Evolutionary conservation across 2,797 vertebrate species (phyloP).

Genomic region (Spinibarbus caldwelli): DNA sequence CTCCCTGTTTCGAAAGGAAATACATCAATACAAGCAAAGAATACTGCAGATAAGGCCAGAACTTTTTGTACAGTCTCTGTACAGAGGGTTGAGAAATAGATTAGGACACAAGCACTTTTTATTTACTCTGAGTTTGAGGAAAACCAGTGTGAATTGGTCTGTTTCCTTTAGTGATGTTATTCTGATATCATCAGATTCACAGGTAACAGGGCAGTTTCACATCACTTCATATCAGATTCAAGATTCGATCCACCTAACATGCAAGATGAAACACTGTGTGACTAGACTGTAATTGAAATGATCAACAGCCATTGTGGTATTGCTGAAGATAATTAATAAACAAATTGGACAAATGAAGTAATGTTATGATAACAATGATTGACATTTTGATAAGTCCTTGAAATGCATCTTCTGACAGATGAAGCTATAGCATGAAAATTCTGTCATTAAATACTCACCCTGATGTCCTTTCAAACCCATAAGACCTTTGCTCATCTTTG

Average conservation of each 20-base stretch:
- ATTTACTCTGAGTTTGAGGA: neutral
- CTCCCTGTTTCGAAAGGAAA: neutral
- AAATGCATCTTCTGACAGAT: slow-evolving; percentile 7
- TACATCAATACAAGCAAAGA: neutral
- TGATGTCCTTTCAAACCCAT: too few species aligned
- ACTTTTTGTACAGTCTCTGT: too few species aligned
- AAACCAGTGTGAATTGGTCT: neutral
- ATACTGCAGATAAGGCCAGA: neutral
- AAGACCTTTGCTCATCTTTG: too few species aligned
- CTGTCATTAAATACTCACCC: too few species aligned
- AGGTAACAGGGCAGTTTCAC: neutral
- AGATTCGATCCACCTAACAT: neutral
- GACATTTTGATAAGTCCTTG: slow-evolving; percentile 22
- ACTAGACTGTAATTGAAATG: neutral
- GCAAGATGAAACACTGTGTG: neutral
- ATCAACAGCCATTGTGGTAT: neutral
- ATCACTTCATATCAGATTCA: neutral
- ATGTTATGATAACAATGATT: slow-evolving; percentile 21
- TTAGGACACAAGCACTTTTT: neutral
- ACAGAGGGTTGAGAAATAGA: neutral
- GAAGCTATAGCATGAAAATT: neutral
- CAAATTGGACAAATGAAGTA: slow-evolving; percentile 17
- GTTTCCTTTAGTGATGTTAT: neutral
- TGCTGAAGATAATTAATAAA: neutral
- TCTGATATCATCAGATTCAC: neutral